Evolutionary conservation across 1,140 invertebrate species (phyloP), one percentile per base, ranked within the genome.

Genomic region (Drosophila nikananu): DNA sequence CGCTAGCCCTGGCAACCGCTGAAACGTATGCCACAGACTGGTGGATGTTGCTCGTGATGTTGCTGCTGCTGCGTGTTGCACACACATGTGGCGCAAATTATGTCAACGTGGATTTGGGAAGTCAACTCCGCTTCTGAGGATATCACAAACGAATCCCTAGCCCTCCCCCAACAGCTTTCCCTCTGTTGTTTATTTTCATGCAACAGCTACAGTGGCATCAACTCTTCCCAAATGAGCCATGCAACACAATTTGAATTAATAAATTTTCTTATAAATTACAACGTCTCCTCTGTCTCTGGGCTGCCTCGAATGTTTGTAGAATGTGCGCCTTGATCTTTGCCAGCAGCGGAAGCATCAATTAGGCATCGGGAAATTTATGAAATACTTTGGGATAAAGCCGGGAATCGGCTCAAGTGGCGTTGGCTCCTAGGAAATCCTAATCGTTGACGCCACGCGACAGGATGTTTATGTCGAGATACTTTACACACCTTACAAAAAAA

Each of bases 41-140:
- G 25, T 63, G 67, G 12, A 27, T 35, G 57, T 30, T 52, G 49
- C 25, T 51, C 25, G 25, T 27, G 48, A 12, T 49, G 46, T 25
- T 60, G 57, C 41, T 54, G 48, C 48, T 35, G 48, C 55, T 39
- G 59, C 54, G 58, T 67, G 77, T 61, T 80, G 62, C 70, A 58
- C 77, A 76, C 83, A 84, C 84, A 89, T 89, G 86, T 81, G 86
- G 71, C 68, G 60, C 84, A 75, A 83, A 87, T 78, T 83, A 87
- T 87, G 84, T 87, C 86, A 90, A 77, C 86, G 79, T 66, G 79
- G 81, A 84, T 90, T 89, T 80, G 78, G 66, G 61, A 19, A 67
- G 70, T 66, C 70, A 55, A 44, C 76, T 65, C 37, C 42, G 46
- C 66, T 46, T 44, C 42, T 39, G 52, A 57, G 55, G 37, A 57